Base-by-base conservation (phyloP, 1,140 invertebrate genomes). In the Drosophila micromelanica region DNA sequence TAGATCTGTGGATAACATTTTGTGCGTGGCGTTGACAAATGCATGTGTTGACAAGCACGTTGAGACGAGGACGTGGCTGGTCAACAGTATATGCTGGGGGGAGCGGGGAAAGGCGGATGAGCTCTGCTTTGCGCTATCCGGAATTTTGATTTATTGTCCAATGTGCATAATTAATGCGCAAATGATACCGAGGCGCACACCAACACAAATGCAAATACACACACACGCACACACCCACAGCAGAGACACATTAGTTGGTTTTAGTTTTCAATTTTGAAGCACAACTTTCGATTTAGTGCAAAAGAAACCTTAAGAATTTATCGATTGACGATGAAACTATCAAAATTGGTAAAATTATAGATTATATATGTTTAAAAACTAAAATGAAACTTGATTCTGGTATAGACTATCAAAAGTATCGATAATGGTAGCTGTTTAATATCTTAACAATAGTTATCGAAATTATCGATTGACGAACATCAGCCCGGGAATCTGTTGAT, bases 81-180 rank as follows among this genome's bases (percentile, higher is more conserved):
- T 56, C 51, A 57, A 56, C 54, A 59, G 32, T n/a, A 38, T 37
- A 38, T 37, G 40, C n/a, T 23, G 20, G 2, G 20, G 1, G 20
- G 20, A 23, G 2, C 20, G 20, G 38, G 13, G 8, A 38, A 8
- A 35, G 43, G 45, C 27, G 48, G 57, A 32, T 30, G 27, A 45
- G 40, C 55, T 45, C 13, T 45, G 40, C 55, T 45, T 11, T 45
- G 45, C 56, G 62, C 64, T 63, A 42, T 52, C 6, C 32, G 62
- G 60, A 82, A 77, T 76, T 89, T 89, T 87, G 84, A 87, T 87
- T 87, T 87, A 87, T 87, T 76, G 84, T 87, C 67, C 76, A 62
- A 64, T 77, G 64, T 79, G 78, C 80, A 86, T 86, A 90, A 90
- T 90, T 86, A 90, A 90, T 90, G 86, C 73, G 78, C 73, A 90